These are phyloP conservation scores for Probosciger aterrimus DNA, from an alignment of 2,113 vertebrate species.

Conservation along the genomic window DNA sequence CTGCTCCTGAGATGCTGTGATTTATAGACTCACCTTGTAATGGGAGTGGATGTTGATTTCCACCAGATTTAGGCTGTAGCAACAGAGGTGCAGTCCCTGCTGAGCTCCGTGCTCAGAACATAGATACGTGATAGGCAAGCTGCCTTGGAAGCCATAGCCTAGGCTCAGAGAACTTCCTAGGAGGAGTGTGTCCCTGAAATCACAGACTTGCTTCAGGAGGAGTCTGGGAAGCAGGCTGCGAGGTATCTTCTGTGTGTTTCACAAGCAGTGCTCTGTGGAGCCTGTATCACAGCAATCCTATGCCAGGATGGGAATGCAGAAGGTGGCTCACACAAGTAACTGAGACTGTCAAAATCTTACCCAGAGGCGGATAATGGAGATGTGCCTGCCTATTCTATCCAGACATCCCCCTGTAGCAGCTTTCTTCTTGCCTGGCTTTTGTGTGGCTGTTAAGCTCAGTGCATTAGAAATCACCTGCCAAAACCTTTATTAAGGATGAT, in stretches of 20 bases:
- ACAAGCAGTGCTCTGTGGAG: accelerated
- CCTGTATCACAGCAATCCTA: background rate
- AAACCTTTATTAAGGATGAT: constrained; percentile 15
- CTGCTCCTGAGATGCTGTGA: background rate
- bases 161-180: background rate
- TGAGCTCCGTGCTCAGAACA: background rate
- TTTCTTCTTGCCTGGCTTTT: background rate
- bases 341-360: background rate
- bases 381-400: background rate
- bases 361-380: background rate
- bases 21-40: background rate
- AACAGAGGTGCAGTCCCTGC: background rate
- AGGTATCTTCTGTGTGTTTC: background rate
- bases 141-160: background rate
- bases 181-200: background rate
- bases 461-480: constrained; percentile 40
- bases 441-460: background rate
- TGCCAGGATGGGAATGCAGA: background rate
- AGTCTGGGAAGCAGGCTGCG: background rate
- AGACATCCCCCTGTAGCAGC: accelerated
- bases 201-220: background rate
- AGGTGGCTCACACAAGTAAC: background rate
- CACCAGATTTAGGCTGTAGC: background rate
- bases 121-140: background rate
- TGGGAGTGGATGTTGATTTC: background rate